Conservation (phyloP, 1,140 invertebrate genomes). For the Achroia grisella region DNA sequence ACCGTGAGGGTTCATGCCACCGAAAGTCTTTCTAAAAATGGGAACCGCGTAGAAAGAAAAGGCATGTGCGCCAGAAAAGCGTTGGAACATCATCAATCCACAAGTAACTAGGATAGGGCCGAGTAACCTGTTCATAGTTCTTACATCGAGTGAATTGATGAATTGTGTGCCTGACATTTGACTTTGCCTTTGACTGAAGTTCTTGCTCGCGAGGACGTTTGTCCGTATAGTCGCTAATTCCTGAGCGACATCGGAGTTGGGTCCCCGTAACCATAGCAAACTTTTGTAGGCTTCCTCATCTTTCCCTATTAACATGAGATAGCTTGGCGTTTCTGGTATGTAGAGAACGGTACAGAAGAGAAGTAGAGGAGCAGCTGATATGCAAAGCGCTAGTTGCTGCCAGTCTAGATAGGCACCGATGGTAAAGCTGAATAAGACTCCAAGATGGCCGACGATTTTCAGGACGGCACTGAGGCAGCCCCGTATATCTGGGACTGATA, state of each 20-base stretch:
- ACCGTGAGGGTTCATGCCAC: conserved; percentile 88
- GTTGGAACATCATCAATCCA: conserved; percentile 90
- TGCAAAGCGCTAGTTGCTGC: conserved; percentile 86
- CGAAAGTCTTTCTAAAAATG: conserved; percentile 86
- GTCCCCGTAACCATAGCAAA: conserved; percentile 84
- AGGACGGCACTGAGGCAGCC: conserved; percentile 90
- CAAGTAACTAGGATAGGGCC: conserved; percentile 87
- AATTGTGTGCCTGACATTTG: conserved; percentile 61
- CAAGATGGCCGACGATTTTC: conserved; percentile 89
- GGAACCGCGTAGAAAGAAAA: conserved; percentile 91
- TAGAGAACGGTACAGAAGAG: conserved; percentile 75
- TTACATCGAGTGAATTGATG: conserved; percentile 52
- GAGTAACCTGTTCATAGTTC: conserved; percentile 63
- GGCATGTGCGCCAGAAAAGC: conserved; percentile 88
- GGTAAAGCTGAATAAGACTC: conserved; percentile 87
- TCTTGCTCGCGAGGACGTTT: conserved; percentile 76
- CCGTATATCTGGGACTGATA: conserved; percentile 88
- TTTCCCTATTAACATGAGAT: conserved; percentile 76
- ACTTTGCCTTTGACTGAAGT: conserved; percentile 65
- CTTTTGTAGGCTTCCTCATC: conserved; percentile 83
- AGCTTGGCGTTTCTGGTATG: conserved; percentile 83
- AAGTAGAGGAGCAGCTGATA: conserved; percentile 80
- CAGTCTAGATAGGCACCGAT: conserved; percentile 89
- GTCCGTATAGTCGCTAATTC: conserved; percentile 81
- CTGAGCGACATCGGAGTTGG: conserved; percentile 81